Evolutionary conservation across 1,140 invertebrate genomes (phyloP), one percentile per base, ranked within the genome.

Genomic region (Magallana gigas): DNA sequence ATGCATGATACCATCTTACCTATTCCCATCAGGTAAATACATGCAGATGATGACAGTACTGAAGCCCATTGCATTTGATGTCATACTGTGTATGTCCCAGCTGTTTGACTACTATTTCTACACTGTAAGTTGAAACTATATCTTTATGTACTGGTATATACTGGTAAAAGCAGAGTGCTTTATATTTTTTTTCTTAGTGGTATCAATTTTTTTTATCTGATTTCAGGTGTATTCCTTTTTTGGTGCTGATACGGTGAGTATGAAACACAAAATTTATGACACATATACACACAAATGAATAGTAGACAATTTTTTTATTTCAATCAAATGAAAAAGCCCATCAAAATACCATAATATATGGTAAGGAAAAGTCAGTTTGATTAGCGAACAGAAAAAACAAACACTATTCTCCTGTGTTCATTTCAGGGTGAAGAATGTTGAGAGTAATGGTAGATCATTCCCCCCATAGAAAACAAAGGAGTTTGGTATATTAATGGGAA

Each of bases 41-140:
- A 95, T 99, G 86, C 98, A 99, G 95, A 99, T 99, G 81, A 83
- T 83, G 81, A 58, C 81, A 57, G 81, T 99, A 83, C 95, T 99
- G 36, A 97, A 97, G 86, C 97, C 98, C 29, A 98, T 99, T 86
- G 97, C 98, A 0, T 97, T 97, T 91, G 97, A 98, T 94, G 98
- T 99, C 8, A 96, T 99, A 14, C 96, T 96, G 89, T 97, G 97
- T 88, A 98, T 99, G 96, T 97, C 97, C 91, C 98, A 99, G 92
- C 95, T 99, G 81, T 98, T 99, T 94, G 98, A 99, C 92, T 98
- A 98, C 93, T 99, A 99, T 94, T 96, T 98, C 76, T 98, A 97
- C 94, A 96, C 97, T 0, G 97, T 95, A 88, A 94, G 93, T 94
- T n/a, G 5, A 4, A 84, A 84, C 23, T 11, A 18, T 14, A 1